phyloP scores from a whole-genome alignment of 2,888 invertebrate species.

The Stenichneumon culpator region DNA sequence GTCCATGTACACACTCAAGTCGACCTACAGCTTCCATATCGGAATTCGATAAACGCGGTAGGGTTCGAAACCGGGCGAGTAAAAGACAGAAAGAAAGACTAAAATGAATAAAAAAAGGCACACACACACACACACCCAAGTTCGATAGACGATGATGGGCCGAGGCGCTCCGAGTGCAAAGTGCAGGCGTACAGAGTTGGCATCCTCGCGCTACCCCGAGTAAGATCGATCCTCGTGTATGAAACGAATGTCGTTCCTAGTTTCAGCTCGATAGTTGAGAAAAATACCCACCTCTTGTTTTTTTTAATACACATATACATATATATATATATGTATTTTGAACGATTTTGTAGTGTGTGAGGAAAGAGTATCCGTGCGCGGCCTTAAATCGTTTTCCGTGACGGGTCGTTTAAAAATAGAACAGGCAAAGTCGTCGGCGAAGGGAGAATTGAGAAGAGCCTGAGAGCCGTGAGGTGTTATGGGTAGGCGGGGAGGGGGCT shows the following conservation, averaged over 20 bases:
- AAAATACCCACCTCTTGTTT: constrained; percentile 41
- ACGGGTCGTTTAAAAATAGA: constrained; percentile 77
- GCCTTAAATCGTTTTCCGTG: constrained; percentile 79
- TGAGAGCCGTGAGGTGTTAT: constrained; percentile 23
- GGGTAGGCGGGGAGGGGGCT: constrained; percentile 10
- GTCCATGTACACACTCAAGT: background rate
- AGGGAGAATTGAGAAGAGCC: constrained; percentile 59
- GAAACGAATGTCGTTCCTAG: constrained; percentile 32
- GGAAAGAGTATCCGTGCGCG: constrained; percentile 56
- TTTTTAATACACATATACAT: background rate
- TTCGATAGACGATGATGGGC: constrained; percentile 22
- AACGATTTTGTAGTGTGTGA: constrained; percentile 24
- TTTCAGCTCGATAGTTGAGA: constrained; percentile 17
- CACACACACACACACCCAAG: background rate
- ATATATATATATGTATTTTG: background rate
- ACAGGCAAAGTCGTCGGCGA: constrained; percentile 71
- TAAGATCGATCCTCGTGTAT: constrained; percentile 38
- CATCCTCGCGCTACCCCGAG: background rate
- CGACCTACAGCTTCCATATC: background rate
- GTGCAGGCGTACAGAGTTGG: constrained; percentile 33
- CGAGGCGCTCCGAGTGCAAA: constrained; percentile 34
- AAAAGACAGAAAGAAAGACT: background rate
- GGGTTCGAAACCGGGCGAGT: background rate
- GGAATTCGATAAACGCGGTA: constrained; percentile 33
- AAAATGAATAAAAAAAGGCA: background rate